These are phyloP conservation scores for Bovichtus diacanthus DNA, from an alignment of 2,797 vertebrate species.

Conservation along the genomic window DNA sequence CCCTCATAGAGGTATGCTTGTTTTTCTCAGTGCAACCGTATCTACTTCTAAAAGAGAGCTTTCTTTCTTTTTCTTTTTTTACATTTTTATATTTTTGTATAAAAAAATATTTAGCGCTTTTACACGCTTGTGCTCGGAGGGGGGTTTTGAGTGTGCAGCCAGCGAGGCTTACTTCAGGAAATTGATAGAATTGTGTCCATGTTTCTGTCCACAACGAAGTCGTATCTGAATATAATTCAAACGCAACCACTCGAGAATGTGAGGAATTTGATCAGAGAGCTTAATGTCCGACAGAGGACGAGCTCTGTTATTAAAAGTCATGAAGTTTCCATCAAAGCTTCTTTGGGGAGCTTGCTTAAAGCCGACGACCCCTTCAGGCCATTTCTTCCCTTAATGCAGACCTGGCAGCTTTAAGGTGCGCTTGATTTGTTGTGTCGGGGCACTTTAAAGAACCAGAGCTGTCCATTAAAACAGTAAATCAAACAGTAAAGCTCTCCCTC, in stretches of 20 bases:
- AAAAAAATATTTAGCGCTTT: too few relatives aligned
- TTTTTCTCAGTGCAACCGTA: not conserved
- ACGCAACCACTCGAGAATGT: not conserved
- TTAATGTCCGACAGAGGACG: not conserved
- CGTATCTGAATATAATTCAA: not conserved
- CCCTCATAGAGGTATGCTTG: not conserved
- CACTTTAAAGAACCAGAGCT: conserved; percentile 15
- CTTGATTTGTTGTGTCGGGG: conserved; percentile 37
- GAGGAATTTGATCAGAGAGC: not conserved
- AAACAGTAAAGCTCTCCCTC: not conserved
- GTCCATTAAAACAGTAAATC: conserved; percentile 42
- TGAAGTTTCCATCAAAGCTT: not conserved
- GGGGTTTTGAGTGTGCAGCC: not conserved
- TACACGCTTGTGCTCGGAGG: not conserved
- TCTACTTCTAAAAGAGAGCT: not conserved
- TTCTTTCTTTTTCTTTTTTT: too few relatives aligned
- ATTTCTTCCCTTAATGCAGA: not conserved
- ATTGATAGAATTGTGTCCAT: conserved; percentile 10
- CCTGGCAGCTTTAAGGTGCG: conserved; percentile 19
- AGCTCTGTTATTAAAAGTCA: conserved; percentile 8
- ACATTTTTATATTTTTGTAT: too few relatives aligned
- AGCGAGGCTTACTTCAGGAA: conserved; percentile 21
- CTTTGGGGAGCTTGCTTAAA: not conserved
- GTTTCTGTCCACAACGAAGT: not conserved
- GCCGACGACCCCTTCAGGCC: not conserved